Base-by-base conservation (phyloP, 2,888 invertebrate genomes). In the Tetragnatha montana region DNA sequence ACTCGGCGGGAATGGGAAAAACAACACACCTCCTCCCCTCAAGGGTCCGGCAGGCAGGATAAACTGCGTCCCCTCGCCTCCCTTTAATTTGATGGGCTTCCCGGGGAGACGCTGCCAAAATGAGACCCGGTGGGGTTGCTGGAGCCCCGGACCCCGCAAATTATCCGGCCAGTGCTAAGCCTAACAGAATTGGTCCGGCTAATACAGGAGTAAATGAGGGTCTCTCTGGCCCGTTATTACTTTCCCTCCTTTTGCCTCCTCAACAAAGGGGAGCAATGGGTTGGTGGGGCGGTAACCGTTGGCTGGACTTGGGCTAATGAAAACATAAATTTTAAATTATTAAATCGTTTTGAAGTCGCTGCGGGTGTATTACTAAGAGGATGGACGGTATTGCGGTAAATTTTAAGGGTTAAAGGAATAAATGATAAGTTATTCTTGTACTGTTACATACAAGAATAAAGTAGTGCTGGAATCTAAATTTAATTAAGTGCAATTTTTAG, bases 41-140 rank as follows among this genome's bases (percentile, higher is more conserved):
- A 51, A 35, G 79, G 85, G 79, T 79, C 85, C 68, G 69, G 76
- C 75, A 68, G 78, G 78, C 50, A 79, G 84, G 84, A 84, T 84
- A 84, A 84, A 76, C 83, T 76, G 76, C 82, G 76, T 84, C 83
- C 83, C 79, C 78, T 78, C 79, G 71, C 78, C 71, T 78, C 71
- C 85, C 85, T 85, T 79, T 85, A 79, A 85, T 85, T 85, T 85
- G 78, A 85, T 85, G 78, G 85, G 78, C 71, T 78, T 85, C 85
- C 85, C 78, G 78, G 51, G 68, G 71, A 85, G 85, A 79, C 85
- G 68, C 79, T 85, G 78, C 74, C 76, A 78, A 79, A 85, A 85
- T 79, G 78, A 70, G 78, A 79, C 70, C 85, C 71, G 17, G 35
- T 49, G 78, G 85, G 78, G 78, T 78, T 71, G 35, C 2, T 4